Evolutionary conservation across 2,113 vertebrate species (phyloP), one percentile per base, ranked within the genome.

Genomic region (Nerophis ophidion): DNA sequence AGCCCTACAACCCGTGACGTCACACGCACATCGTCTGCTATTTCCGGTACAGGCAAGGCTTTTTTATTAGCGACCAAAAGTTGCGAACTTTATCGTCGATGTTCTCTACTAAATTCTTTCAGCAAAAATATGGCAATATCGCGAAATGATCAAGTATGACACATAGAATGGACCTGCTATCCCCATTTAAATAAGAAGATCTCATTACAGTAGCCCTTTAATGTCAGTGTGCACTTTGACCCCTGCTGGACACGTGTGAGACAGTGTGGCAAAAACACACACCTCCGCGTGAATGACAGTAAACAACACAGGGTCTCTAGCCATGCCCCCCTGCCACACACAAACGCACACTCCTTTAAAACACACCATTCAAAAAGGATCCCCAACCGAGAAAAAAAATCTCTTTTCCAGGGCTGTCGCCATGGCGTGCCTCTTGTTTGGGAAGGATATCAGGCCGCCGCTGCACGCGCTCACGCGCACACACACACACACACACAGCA

Each of bases 291-390:
- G 67, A 81, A 70, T 57, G 79, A 79, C 77, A 66, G 77, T 79
- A 82, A 85, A 85, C 81, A 80, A 74, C 66, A 57, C 74, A 54
- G 70, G 75, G 69, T 63, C 73, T 72, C 61, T 47, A 75, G 60
- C 36, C 40, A 65, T 16, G 0, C 13, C 17, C 59, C 61, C 44
- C 38, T 48, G 4, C 6, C 48, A 2, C 6, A 35, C n/a, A 8
- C 7, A 68, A 62, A 75, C 82, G 81, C 77, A 82, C 82, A 85
- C 85, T 85, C 80, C 75, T 81, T 82, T 72, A 81, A 75, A 86
- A 76, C 78, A 26, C 76, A 71, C 75, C 70, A 67, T 69, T 82
- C 81, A 86, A 78, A 79, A 76, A 61, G 73, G 70, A 79, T 61
- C 70, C 75, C 74, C 81, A 68, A 40, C 78, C 34, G 76, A 70